These are phyloP conservation scores for Oedothorax gibbosus DNA, from an alignment of 1,140 invertebrate species.

Conservation along the genomic window DNA sequence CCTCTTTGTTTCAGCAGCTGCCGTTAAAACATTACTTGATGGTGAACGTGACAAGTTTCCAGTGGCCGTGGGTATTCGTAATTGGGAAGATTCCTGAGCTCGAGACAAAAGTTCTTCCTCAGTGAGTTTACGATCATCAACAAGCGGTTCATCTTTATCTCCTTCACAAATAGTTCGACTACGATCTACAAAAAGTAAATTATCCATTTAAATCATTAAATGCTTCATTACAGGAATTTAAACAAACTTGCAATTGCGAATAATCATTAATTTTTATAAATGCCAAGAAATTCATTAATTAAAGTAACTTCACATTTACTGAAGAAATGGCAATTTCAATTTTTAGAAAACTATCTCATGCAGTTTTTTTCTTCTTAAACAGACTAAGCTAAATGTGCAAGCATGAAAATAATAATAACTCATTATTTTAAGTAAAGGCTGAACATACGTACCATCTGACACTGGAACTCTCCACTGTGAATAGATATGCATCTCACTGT, in stretches of 20 bases:
- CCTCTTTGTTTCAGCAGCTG: constrained; percentile 77
- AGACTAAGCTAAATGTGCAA: background rate
- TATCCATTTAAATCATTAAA: too few species aligned
- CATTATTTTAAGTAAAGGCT: background rate
- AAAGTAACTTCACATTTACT: too few species aligned
- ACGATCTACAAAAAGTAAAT: too few species aligned
- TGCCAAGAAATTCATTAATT: too few species aligned
- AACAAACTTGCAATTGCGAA: too few species aligned
- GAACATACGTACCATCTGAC: constrained; percentile 21
- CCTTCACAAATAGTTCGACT: too few species aligned
- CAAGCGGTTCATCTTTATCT: constrained; percentile 61
- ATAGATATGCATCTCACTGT: constrained; percentile 99
- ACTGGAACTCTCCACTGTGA: constrained; percentile 83
- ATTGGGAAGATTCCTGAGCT: constrained; percentile 78
- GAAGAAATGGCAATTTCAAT: too few species aligned
- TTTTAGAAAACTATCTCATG: too few species aligned
- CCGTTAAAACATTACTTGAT: constrained; percentile 81
- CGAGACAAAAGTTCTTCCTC: constrained; percentile 83
- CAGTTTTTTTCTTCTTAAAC: too few species aligned
- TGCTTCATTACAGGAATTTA: too few species aligned
- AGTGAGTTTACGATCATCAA: constrained; percentile 79
- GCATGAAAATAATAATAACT: background rate
- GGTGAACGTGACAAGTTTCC: constrained; percentile 79
- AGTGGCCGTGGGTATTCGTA: constrained; percentile 78
- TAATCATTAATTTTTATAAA: too few species aligned